Percentiles rank a stretch among this genome's conserved stretches.
These are phyloP conservation scores for Eupithecia inturbata DNA, from an alignment of 2,888 invertebrate genomes.

Conservation along the genomic window DNA sequence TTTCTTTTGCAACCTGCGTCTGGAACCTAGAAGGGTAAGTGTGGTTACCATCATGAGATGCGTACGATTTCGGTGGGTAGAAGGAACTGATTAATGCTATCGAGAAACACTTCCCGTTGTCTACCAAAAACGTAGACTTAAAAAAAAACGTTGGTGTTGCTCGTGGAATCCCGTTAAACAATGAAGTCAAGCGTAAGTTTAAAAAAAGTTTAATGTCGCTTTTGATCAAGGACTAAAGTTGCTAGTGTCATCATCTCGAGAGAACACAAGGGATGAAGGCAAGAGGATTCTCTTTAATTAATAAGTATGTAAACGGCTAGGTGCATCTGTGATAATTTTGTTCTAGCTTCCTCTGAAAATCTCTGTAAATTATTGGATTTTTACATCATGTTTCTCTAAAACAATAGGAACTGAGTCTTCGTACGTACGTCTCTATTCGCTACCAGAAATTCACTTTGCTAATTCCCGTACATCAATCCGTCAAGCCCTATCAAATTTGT, in stretches of 20 bases:
- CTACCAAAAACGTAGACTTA: neutral
- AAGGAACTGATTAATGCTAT: neutral
- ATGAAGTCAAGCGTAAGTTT: neutral
- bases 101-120: neutral
- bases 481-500: slow-evolving; percentile 40
- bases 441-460: slow-evolving; percentile 32
- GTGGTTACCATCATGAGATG: neutral
- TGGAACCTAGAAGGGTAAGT: neutral
- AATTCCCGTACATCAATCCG: slow-evolving; percentile 37
- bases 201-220: no score
- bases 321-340: neutral
- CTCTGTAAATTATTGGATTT: neutral
- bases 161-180: neutral
- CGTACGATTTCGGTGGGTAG: neutral
- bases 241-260: neutral
- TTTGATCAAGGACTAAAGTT: neutral
- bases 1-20: neutral
- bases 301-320: neutral
- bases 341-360: neutral
- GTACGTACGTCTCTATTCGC: neutral
- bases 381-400: neutral
- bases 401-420: neutral
- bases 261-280: neutral
- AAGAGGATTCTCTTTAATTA: neutral
- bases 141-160: neutral